These are phyloP conservation scores for Cephus pygmeus DNA, from an alignment of 2,888 invertebrate species.

Conservation along the genomic window DNA sequence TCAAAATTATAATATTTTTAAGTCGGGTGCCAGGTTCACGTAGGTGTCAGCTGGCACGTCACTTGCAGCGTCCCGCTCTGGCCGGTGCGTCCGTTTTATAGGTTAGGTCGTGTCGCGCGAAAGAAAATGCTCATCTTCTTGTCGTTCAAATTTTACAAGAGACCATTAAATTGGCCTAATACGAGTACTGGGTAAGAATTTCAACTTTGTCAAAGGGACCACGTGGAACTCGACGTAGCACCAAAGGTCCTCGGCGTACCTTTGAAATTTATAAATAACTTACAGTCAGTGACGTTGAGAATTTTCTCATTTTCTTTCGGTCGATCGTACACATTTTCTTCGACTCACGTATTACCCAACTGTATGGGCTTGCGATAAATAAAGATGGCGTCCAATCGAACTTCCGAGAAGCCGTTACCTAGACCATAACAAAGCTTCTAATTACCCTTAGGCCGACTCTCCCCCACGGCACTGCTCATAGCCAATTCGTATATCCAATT, in stretches of 20 bases:
- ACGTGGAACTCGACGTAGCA: not conserved
- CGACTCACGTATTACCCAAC: not conserved
- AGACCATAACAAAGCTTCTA: not conserved
- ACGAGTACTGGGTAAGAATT: not conserved
- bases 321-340: not conserved
- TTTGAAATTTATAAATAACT: not conserved
- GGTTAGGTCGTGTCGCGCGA: too few species aligned
- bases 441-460: not conserved
- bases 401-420: not conserved
- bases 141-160: not conserved
- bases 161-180: not conserved
- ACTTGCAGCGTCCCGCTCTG: too few species aligned
- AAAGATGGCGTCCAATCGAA: not conserved
- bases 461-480: not conserved
- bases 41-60: too few species aligned
- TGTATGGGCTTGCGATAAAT: not conserved
- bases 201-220: not conserved
- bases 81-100: too few species aligned
- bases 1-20: too few species aligned
- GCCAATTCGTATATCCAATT: not conserved
- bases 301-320: not conserved
- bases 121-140: too few species aligned
- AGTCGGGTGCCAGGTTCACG: too few species aligned
- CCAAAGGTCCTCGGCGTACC: too few species aligned
- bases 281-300: not conserved